Evolutionary conservation across 2,797 vertebrate genomes (phyloP), one percentile per base, ranked within the genome.

Genomic region (Menidia menidia): DNA sequence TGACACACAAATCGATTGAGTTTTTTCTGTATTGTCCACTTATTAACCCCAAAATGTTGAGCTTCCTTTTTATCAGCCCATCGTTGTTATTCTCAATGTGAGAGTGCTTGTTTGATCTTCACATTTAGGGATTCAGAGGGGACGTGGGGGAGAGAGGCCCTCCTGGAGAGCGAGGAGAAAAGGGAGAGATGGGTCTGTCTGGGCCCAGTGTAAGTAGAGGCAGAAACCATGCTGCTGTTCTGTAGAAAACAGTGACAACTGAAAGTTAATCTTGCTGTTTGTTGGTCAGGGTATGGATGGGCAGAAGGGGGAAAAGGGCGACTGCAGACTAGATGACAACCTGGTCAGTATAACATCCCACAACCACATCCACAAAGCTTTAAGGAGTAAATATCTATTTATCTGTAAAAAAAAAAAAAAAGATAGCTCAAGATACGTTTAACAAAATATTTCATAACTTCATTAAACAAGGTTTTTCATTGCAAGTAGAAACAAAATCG

Each of bases 261-360:
- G 30, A 13, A 33, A 16, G 8, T 54, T 81, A 9, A 70, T 66
- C 6, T 73, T 64, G 31, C 2, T 77, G 16, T 79, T 52, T 87
- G 73, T 71, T 35, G 32, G 0, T 55, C 68, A 98, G 97, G 97
- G 96, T 31, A 59, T 94, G 73, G 95, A 96, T 1, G 97, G 96
- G 45, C 94, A 92, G 44, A 97, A 95, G 87, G 97, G 97, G 71
- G 96, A 97, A 54, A 97, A 94, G 77, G 97, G 97, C 61, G 96
- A 97, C 79, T 93, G 93, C 0, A 94, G 95, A 12, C 84, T 97
- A 64, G 95, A 96, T 50, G 96, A 98, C 62, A 96, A 95, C 80
- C 92, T 97, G 79, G 97, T 98, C 78, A 94, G 95, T 89, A 31
- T 48, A 66, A 45, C 41, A 31, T 54, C 42, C 44, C 13, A 33